Evolutionary conservation across 2,113 vertebrate genomes (phyloP), one percentile per base, ranked within the genome.

Genomic region (Dendrocopos noguchii): DNA sequence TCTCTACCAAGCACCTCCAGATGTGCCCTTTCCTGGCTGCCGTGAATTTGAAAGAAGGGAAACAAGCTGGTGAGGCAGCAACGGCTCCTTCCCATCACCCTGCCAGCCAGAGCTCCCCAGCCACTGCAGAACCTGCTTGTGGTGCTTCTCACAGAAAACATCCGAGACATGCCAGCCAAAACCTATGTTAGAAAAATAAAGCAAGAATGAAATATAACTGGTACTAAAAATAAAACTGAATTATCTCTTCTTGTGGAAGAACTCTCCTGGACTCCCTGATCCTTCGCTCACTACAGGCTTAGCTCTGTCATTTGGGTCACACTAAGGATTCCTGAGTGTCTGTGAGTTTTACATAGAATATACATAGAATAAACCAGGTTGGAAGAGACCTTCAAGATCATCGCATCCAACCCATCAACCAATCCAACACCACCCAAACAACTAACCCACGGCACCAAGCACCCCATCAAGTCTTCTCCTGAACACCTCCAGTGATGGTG

Each of bases 41-140:
- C 75, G 11, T 59, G 77, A 97, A 95, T 93, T 91, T 82, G 80
- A 92, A 96, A 90, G 21, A 56, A n/a, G 20, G 6, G 33, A 59
- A 80, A 89, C 57, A 84, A 53, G 0, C n/a, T 31, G 63, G 33
- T 20, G 80, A 36, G 12, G 60, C 1, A 3, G 39, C 18, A 19
- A 80, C 34, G 81, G 5, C 15, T 87, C 14, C 13, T 50, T 47
- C 52, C 74, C 24, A 39, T 72, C 19, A 64, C 56, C 50, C 39
- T 77, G 78, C 65, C 72, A 31, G 39, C 7, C 73, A 31, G 72
- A 85, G 59, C 27, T 77, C 77, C 20, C 13, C 57, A 91, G 64
- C 7, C 82, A 52, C 33, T 73, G 83, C 56, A 77, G 72, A 85
- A 77, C 31, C 56, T 4, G 33, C 20, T 46, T 72, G 11, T 76